phyloP scores from a whole-genome alignment of 1,140 invertebrate genomes.

The Tachypleus tridentatus region DNA sequence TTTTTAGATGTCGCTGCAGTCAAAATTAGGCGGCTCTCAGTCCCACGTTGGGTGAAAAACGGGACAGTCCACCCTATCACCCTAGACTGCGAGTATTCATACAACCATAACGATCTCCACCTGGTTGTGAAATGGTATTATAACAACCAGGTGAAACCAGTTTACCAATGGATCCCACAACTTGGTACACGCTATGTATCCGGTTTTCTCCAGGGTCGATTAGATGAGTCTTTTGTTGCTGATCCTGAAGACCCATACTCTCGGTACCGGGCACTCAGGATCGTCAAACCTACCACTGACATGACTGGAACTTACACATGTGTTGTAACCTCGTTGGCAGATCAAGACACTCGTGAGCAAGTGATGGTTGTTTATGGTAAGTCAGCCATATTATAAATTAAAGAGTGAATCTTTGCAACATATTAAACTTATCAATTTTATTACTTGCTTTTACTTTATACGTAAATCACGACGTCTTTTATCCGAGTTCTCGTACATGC shows the following conservation, averaged over 20 bases:
- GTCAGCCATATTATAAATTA: conserved; percentile 4
- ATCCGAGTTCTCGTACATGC: too few relatives aligned
- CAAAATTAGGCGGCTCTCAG: conserved; percentile 13
- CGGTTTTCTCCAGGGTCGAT: conserved; percentile 47
- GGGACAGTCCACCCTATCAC: conserved; percentile 51
- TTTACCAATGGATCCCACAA: conserved; percentile 68
- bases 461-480: too few relatives aligned
- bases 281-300: conserved; percentile 55
- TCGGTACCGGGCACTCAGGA: conserved; percentile 59
- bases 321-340: conserved; percentile 55
- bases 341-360: conserved; percentile 50
- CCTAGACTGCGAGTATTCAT: conserved; percentile 60
- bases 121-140: conserved; percentile 70
- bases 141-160: conserved; percentile 46
- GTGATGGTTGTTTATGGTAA: conserved; percentile 54
- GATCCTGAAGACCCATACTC: conserved; percentile 49
- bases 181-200: conserved; percentile 44
- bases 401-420: too few relatives aligned
- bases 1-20: too few relatives aligned
- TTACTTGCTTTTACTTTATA: too few relatives aligned
- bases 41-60: conserved; percentile 48
- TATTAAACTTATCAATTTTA: too few relatives aligned
- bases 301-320: conserved; percentile 63
- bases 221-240: conserved; percentile 54
- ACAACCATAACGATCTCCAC: conserved; percentile 36